phyloP scores from a whole-genome alignment of 1,140 invertebrate species.

The Atta cephalotes region DNA sequence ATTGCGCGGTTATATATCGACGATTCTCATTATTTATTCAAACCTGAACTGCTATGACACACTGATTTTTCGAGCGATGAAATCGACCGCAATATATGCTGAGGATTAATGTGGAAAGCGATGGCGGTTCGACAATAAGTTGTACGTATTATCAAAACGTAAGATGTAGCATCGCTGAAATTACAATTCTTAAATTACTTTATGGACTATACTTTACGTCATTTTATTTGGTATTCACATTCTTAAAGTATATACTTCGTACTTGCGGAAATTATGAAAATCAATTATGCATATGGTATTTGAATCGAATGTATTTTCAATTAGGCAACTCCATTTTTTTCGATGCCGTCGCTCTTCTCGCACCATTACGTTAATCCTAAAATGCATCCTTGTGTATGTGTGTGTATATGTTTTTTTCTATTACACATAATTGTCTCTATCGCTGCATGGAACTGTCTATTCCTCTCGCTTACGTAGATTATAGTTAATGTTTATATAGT shows the following conservation, averaged over 20 bases:
- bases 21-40: slow-evolving; percentile 9
- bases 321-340: background rate
- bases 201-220: background rate
- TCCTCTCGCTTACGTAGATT: slow-evolving; percentile 37
- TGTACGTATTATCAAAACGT: background rate
- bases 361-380: slow-evolving; percentile 20
- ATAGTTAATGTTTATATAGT: background rate
- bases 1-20: slow-evolving; percentile 26
- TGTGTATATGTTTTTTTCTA: background rate
- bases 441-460: background rate
- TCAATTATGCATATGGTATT: slow-evolving; percentile 36
- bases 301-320: slow-evolving; percentile 22
- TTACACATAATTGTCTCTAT: background rate
- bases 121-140: background rate
- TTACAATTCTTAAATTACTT: background rate
- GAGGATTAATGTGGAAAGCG: background rate
- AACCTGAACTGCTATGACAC: slow-evolving; percentile 10
- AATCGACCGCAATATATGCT: background rate
- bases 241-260: background rate
- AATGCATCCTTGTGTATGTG: slow-evolving; percentile 14
- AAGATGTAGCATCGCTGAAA: background rate
- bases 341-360: background rate
- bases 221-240: background rate
- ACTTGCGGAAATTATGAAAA: slow-evolving; percentile 24
- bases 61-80: background rate